Evolutionary conservation across 2,888 invertebrate genomes (phyloP).

Genomic region (Leptopterna dolabrata): DNA sequence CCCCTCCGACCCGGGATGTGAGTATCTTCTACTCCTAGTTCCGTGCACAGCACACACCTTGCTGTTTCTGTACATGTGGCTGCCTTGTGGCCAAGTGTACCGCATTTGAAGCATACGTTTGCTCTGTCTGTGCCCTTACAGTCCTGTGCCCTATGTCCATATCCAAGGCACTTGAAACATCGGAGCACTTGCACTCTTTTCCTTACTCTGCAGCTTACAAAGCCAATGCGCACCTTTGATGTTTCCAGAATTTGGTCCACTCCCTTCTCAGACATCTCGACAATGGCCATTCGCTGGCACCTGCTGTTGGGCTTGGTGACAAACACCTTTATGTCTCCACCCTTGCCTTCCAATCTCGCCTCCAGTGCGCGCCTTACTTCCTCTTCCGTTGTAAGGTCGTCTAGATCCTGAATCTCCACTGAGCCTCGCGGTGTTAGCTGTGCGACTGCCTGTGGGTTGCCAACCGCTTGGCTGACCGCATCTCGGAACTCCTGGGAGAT

Average conservation of each 20-base stretch:
- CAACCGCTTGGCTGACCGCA: not conserved
- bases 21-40: not conserved
- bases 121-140: constrained; percentile 58
- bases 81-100: constrained; percentile 58
- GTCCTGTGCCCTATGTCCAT: constrained; percentile 22
- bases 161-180: constrained; percentile 46
- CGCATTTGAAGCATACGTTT: constrained; percentile 60
- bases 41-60: constrained; percentile 59
- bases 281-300: too few relatives aligned
- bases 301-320: too few relatives aligned
- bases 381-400: not conserved
- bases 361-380: not conserved
- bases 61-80: constrained; percentile 50
- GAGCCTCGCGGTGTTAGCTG: too few relatives aligned
- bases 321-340: too few relatives aligned
- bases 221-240: not conserved
- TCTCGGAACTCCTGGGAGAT: too few relatives aligned
- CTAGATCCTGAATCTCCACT: not conserved
- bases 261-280: too few relatives aligned
- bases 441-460: not conserved
- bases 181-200: too few relatives aligned
- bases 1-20: constrained; percentile 52
- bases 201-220: too few relatives aligned
- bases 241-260: too few relatives aligned
- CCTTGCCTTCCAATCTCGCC: too few relatives aligned